phyloP scores from a whole-genome alignment of 2,113 vertebrate species.

The Chroicocephalus ridibundus region DNA sequence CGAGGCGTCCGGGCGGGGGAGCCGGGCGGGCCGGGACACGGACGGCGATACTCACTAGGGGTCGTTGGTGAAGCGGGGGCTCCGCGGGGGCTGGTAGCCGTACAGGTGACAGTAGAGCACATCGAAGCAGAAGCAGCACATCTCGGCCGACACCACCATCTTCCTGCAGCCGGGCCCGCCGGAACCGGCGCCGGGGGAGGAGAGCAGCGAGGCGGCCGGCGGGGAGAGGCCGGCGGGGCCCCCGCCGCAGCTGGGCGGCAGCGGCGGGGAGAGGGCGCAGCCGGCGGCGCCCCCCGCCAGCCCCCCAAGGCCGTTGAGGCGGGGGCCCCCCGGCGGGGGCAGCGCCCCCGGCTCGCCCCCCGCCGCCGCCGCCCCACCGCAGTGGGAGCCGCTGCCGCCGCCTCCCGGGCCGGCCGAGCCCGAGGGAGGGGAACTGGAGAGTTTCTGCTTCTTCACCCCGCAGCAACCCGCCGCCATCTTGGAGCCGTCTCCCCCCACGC shows the following conservation, averaged over 20 bases:
- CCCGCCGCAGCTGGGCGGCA: conserved; percentile 71
- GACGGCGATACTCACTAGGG: conserved; percentile 88
- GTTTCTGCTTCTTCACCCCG: conserved; percentile 99
- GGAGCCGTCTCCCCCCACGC: conserved; percentile 91
- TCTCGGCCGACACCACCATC: conserved; percentile 97
- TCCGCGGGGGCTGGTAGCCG: conserved; percentile 96
- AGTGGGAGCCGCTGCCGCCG: conserved; percentile 75
- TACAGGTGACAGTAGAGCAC: conserved; percentile 98
- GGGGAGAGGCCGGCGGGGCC: conserved; percentile 80
- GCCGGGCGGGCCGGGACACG: neutral
- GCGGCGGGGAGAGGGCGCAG: conserved; percentile 59
- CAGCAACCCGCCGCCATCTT: conserved; percentile 99
- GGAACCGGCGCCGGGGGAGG: conserved; percentile 71
- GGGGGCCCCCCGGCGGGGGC: conserved; percentile 59
- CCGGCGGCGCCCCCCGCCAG: conserved; percentile 76
- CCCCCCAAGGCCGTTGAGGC: conserved; percentile 82
- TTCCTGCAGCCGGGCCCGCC: conserved; percentile 86
- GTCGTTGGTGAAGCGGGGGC: conserved; percentile 98
- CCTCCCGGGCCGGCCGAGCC: conserved; percentile 79
- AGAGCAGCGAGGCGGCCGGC: conserved; percentile 69
- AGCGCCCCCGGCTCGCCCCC: conserved; percentile 81
- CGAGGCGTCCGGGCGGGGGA: neutral
- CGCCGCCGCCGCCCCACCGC: conserved; percentile 84
- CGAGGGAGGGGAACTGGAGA: conserved; percentile 96
- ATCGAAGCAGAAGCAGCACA: conserved; percentile 99